Evolutionary conservation across 2,113 vertebrate genomes (phyloP).

Genomic region (Eira barbara): DNA sequence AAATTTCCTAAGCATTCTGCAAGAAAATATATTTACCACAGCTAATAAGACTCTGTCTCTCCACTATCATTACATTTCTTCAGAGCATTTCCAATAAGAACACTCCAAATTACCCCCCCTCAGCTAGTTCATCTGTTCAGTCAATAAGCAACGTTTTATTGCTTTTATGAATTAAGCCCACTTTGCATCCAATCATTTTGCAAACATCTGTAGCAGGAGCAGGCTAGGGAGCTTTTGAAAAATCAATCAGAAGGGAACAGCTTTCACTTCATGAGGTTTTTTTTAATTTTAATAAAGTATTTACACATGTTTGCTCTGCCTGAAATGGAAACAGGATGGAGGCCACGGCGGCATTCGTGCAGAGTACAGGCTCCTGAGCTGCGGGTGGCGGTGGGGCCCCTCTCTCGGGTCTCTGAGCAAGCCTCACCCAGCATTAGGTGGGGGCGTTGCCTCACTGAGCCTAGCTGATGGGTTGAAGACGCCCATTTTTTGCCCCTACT

Average conservation of each 20-base stretch:
- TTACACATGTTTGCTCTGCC: constrained; percentile 80
- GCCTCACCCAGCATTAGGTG: fast-evolving
- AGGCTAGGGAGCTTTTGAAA: constrained; percentile 86
- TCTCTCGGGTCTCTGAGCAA: neutral
- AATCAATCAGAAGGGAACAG: constrained; percentile 85
- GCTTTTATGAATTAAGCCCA: constrained; percentile 87
- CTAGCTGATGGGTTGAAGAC: neutral
- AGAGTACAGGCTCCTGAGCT: fast-evolving
- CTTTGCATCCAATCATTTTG: constrained; percentile 84
- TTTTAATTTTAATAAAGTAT: constrained; percentile 84
- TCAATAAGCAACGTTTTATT: constrained; percentile 83
- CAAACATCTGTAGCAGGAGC: constrained; percentile 85
- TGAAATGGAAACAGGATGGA: constrained; percentile 59
- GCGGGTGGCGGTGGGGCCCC: fast-evolving
- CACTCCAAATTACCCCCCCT: constrained; percentile 83
- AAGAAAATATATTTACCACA: constrained; percentile 74
- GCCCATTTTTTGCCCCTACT: neutral
- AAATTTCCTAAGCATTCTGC: constrained; percentile 70
- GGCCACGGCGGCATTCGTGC: fast-evolving
- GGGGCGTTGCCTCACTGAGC: fast-evolving
- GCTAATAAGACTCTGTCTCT: constrained; percentile 77
- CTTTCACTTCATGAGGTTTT: constrained; percentile 77
- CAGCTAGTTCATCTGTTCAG: constrained; percentile 85
- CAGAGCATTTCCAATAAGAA: constrained; percentile 81
- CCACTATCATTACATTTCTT: constrained; percentile 77